Evolutionary conservation across 2,888 invertebrate genomes (phyloP).

Genomic region (Drosophila mimica): DNA sequence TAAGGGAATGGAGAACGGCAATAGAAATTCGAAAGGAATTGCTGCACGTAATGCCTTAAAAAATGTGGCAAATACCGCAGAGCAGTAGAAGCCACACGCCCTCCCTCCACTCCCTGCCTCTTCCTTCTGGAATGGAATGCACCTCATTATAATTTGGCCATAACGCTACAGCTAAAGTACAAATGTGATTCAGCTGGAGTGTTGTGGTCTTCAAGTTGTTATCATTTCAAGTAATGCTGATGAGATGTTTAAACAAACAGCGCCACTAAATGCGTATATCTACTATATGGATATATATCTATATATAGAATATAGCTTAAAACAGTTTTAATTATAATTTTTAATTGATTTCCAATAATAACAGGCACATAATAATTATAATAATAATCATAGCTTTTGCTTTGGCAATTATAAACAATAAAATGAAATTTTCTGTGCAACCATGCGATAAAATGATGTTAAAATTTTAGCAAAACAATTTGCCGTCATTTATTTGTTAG

Average conservation of each 20-base stretch:
- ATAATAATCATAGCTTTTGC: conserved; percentile 7
- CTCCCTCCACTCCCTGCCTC: neutral
- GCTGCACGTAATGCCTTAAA: conserved; percentile 57
- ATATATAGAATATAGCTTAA: neutral
- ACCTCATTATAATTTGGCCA: conserved; percentile 46
- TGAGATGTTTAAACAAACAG: conserved; percentile 35
- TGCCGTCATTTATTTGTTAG: conserved; percentile 10
- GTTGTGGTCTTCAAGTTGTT: conserved; percentile 25
- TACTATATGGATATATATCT: neutral
- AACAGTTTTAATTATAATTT: conserved; percentile 63
- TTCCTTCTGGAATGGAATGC: neutral
- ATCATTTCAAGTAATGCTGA: conserved; percentile 13
- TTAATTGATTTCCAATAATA: conserved; percentile 58
- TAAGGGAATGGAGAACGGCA: conserved; percentile 30
- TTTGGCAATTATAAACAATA: conserved; percentile 47
- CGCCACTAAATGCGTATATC: neutral
- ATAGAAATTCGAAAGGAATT: conserved; percentile 27
- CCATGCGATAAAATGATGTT: conserved; percentile 46
- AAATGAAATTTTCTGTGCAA: conserved; percentile 42
- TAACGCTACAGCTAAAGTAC: conserved; percentile 7
- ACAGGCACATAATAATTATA: conserved; percentile 1
- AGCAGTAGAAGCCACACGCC: neutral
- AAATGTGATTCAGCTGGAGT: conserved; percentile 22
- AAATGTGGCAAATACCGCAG: conserved; percentile 37
- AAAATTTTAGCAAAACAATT: conserved; percentile 29